Conservation (phyloP, 2,797 vertebrate genomes). For the Protonibea diacanthus region DNA sequence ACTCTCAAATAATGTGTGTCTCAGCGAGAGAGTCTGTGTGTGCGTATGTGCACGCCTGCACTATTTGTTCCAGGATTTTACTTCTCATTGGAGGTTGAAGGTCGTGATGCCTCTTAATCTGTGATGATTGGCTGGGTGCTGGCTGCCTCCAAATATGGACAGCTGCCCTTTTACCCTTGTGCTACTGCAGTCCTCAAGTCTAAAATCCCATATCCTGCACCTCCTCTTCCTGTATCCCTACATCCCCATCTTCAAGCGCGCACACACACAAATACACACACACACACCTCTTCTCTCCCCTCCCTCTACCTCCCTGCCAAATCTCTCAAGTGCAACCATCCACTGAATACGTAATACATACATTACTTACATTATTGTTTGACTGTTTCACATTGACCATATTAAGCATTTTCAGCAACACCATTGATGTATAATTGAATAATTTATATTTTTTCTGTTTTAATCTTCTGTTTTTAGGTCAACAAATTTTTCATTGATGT, state of each 20-base stretch:
- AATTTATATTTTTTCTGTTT: constrained; percentile 17
- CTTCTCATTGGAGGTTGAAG: constrained; percentile 59
- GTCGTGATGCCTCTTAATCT: constrained; percentile 71
- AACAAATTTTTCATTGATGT: constrained; percentile 25
- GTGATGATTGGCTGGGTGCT: constrained; percentile 65
- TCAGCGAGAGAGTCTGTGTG: constrained; percentile 23
- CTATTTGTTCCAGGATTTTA: constrained; percentile 64
- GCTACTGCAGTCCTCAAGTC: constrained; percentile 47
- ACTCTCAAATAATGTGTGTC: constrained; percentile 62
- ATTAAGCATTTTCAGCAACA: constrained; percentile 13
- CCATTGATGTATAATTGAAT: constrained; percentile 21
- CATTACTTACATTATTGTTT: constrained; percentile 13
- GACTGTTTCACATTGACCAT: constrained; percentile 25
- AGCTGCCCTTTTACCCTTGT: constrained; percentile 69
- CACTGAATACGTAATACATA: constrained; percentile 43
- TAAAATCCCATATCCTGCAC: constrained; percentile 46
- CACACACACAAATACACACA: not conserved
- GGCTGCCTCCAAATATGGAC: constrained; percentile 59
- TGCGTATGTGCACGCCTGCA: constrained; percentile 3
- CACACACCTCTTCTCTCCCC: constrained; percentile 5
- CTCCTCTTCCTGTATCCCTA: constrained; percentile 12
- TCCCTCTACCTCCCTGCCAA: constrained; percentile 39
- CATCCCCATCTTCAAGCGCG: not conserved
- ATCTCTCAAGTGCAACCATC: constrained; percentile 25
- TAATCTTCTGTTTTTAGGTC: constrained; percentile 10